phyloP scores from a whole-genome alignment of 1,140 invertebrate species.

The Sycophaga agraensis region DNA sequence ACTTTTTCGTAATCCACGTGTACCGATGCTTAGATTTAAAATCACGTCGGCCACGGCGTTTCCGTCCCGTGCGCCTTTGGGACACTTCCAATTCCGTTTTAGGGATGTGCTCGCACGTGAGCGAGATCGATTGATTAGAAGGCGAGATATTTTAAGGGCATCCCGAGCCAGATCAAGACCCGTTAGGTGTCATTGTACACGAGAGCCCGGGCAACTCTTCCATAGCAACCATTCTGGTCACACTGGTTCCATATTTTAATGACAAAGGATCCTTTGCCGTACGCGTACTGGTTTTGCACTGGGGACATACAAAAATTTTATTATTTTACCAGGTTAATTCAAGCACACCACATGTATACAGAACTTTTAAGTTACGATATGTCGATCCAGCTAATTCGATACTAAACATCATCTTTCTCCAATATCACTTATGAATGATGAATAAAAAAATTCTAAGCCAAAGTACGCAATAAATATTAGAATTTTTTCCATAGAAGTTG shows the following conservation, averaged over 20 bases:
- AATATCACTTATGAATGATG: no score
- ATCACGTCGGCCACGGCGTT: constrained; percentile 17
- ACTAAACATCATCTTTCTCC: no score
- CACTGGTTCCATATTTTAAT: constrained; percentile 59
- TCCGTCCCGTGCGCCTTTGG: no score
- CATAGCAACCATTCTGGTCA: constrained; percentile 60
- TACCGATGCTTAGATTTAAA: constrained; percentile 18
- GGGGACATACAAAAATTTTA: no score
- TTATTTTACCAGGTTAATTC: no score
- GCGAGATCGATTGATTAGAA: no score
- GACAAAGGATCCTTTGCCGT: constrained; percentile 48
- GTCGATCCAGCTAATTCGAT: no score
- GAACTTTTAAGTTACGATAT: no score
- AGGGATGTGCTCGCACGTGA: not conserved
- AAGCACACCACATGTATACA: no score
- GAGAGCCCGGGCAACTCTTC: constrained; percentile 53
- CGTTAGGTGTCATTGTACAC: constrained; percentile 43
- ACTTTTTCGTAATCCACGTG: not conserved
- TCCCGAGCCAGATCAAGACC: constrained; percentile 48
- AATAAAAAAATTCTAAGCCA: no score
- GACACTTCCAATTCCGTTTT: not conserved
- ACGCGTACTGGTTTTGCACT: constrained; percentile 51
- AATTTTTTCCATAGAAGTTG: no score
- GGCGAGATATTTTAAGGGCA: constrained; percentile 29
- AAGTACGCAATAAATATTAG: no score